A percentile compares a stretch with the other conserved stretches of the same genome.
Evolutionary conservation across 2,888 invertebrate species (phyloP).

Genomic region (Eristalis pertinax): DNA sequence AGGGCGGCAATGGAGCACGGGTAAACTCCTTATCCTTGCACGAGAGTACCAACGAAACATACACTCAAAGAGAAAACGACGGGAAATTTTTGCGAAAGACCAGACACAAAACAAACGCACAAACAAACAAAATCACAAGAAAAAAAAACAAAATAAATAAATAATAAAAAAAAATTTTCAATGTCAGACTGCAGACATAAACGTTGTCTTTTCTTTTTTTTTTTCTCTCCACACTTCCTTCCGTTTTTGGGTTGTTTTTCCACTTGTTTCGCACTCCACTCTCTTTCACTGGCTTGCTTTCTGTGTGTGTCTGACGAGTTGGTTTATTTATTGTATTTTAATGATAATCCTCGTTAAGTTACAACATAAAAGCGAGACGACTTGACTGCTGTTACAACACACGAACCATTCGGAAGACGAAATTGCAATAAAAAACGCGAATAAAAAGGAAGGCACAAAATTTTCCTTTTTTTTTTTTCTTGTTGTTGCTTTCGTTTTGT

Average conservation of each 20-base stretch:
- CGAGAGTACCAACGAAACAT: not conserved
- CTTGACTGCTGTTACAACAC: slow-evolving; percentile 44
- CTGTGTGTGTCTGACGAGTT: slow-evolving; percentile 2
- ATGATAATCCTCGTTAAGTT: slow-evolving; percentile 65
- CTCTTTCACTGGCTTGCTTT: slow-evolving; percentile 17
- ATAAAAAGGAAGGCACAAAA: slow-evolving; percentile 21
- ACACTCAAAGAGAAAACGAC: slow-evolving; percentile 27
- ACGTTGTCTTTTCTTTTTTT: slow-evolving; percentile 43
- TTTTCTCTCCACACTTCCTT: slow-evolving; percentile 62
- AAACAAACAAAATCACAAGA: slow-evolving; percentile 2
- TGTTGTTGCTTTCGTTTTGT: not conserved
- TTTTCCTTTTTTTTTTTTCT: not conserved
- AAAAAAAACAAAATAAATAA: not conserved
- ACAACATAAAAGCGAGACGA: slow-evolving; percentile 46
- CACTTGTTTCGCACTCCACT: slow-evolving; percentile 47
- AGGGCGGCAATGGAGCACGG: not conserved
- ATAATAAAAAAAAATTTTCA: slow-evolving; percentile 49
- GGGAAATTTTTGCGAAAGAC: slow-evolving; percentile 50
- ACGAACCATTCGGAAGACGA: slow-evolving; percentile 28
- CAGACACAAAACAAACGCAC: slow-evolving; percentile 70
- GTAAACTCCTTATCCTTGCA: not conserved
- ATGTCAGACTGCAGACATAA: slow-evolving; percentile 60
- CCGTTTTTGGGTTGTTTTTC: slow-evolving; percentile 46
- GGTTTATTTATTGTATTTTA: slow-evolving; percentile 59
- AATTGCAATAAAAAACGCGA: slow-evolving; percentile 52